Base-by-base conservation (phyloP, 2,113 vertebrate genomes). In the Pandion haliaetus region DNA sequence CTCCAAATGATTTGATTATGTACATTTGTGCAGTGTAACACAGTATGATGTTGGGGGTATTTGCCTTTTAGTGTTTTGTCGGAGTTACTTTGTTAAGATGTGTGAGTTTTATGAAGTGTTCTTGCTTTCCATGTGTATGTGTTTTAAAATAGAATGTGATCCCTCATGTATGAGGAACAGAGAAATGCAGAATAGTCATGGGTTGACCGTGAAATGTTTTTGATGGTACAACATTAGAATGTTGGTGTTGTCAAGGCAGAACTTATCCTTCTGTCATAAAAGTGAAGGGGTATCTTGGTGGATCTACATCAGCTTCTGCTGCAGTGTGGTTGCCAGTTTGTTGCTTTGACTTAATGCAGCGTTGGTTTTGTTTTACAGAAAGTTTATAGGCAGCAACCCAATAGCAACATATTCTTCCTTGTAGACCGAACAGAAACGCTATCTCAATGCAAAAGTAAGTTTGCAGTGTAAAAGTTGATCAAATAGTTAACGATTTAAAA, bases 391-490 rank as follows among this genome's bases (percentile, higher is more conserved):
- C 99, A 99, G 88, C 99, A 99, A 67, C 98, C 98, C 50, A 99
- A 99, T 62, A 99, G 99, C 97, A 99, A 99, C 95, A 98, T 99
- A 63, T 99, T 99, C 97, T 99, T 99, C 95, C 97, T 99, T 58
- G 98, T 96, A 45, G 99, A 99, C 97, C 97, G 98, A 98, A 90
- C 93, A 36, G 98, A 99, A 95, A 98, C 98, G 1, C 97, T 99
- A 9, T 98, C 98, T 89, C 97, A 98, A 45, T 98, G 98, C 94
- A 99, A 98, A 99, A 98, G 99, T 99, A 98, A 98, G 99, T 98
- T 52, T 89, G 32, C 36, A 59, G 7, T 36, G 17, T 72, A 19
- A 69, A 65, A 44, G 17, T 34, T 57, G 32, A 49, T 85, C 55
- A 55, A 32, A 24, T 45, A 36, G 14, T 54, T 85, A 40, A 28